These are phyloP conservation scores for Scatophagus argus DNA, from an alignment of 2,113 vertebrate genomes.

Conservation along the genomic window DNA sequence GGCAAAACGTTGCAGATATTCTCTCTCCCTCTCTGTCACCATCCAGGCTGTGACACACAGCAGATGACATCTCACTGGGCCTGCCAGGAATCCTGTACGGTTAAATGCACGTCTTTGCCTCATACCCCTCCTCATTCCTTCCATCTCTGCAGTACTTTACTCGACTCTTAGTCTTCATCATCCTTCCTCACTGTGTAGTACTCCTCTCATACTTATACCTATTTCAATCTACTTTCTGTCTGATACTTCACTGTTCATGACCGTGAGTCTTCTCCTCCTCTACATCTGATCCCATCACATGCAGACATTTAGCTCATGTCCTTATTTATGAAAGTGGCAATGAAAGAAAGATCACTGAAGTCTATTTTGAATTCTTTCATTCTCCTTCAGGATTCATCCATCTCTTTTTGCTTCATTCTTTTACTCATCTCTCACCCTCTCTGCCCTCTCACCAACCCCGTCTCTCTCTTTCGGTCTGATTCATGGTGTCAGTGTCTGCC, in stretches of 20 bases:
- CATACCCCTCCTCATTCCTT: conserved; percentile 21
- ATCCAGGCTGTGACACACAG: conserved; percentile 7
- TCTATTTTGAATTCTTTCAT: background rate
- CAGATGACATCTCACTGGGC: conserved; percentile 41
- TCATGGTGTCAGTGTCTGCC: conserved; percentile 42
- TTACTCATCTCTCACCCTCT: conserved; percentile 6
- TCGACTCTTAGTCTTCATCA: conserved; percentile 16
- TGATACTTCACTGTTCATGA: background rate
- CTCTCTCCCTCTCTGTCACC: conserved; percentile 46
- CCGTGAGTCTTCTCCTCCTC: background rate
- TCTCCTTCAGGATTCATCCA: conserved; percentile 8
- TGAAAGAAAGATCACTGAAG: background rate
- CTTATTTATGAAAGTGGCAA: conserved; percentile 18
- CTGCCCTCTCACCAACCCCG: background rate
- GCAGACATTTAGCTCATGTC: conserved; percentile 17
- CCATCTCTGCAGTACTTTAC: conserved; percentile 33
- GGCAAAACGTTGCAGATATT: conserved; percentile 26
- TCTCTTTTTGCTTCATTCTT: conserved; percentile 4
- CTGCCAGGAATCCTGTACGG: conserved; percentile 47
- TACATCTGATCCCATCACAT: conserved; percentile 15
- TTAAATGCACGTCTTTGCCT: conserved; percentile 46
- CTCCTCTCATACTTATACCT: conserved; percentile 14
- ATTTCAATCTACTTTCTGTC: conserved; percentile 27
- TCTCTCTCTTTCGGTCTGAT: conserved; percentile 11
- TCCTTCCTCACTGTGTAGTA: conserved; percentile 19